Base-by-base conservation (phyloP, 2,888 invertebrate species). In the Rhingia campestris region DNA sequence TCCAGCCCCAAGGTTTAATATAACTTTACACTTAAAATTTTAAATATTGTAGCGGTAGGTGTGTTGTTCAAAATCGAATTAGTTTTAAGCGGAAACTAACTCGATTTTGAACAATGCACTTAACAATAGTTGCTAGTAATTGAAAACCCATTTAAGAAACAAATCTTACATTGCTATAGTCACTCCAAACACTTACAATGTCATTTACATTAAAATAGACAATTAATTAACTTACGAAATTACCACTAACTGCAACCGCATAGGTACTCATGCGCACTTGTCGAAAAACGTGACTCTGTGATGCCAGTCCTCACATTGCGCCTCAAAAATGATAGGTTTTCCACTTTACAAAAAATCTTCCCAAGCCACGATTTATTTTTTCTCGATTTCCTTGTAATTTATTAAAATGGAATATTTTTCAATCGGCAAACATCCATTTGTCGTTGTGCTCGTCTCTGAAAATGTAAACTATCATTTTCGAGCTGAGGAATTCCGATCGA, bases 311-410 rank as follows among this genome's bases (percentile, higher is more conserved):
- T 22, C 10, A 56, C 10, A 56, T 30, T 32, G 22, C 54, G 64
- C 39, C 56, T 54, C 64, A 49, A 58, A 64, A 7, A 39, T 39
- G 43, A 10, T 43, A 54, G 43, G 7, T 33, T 39, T 49, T 66
- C 14, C 54, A 75, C 63, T 58, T 33, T 6, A 58, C 37, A 4
- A 59, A 43, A 22, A 47, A 53, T 39, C 39, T 63, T 53, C 47
- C 30, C 51, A 64, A 14, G 39, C 53, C 76, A 70, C 70, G 43
- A 67, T 67, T 75, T 53, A 37, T 66, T 53, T 30, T 22, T 35
- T 22, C 41, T 64, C 51, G 69, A 72, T 56, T 70, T 70, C n/a
- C 47, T 74, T 67, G 73, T 77, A 43, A 49, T 49, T 77, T 47
- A 67, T 64, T 80, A 10, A 61, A 74, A 59, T 49, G 58, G 63